Evolutionary conservation across 2,113 vertebrate species (phyloP).

Genomic region (Esox niger): DNA sequence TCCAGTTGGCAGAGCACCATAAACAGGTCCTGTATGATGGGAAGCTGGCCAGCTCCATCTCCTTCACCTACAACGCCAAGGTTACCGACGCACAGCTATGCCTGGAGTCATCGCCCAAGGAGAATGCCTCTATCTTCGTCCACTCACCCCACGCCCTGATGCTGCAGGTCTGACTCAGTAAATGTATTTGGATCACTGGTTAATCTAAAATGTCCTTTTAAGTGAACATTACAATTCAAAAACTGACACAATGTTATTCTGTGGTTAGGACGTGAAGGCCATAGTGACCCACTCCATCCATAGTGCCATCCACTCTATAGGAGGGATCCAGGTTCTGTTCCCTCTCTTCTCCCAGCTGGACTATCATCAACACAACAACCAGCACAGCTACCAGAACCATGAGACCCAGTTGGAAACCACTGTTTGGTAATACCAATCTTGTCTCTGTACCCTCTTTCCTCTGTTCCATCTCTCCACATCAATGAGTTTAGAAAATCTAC

Average conservation of each 20-base stretch:
- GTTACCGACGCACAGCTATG: constrained; percentile 97
- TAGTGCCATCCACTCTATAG: constrained; percentile 98
- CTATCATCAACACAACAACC: constrained; percentile 93
- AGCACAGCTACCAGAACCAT: constrained; percentile 35
- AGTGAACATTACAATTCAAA: too few species aligned
- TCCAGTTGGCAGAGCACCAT: constrained; percentile 97
- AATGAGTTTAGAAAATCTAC: constrained; percentile 77
- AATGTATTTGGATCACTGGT: background rate
- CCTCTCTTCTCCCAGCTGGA: constrained; percentile 97
- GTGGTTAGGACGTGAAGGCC: constrained; percentile 93
- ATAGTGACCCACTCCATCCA: constrained; percentile 99
- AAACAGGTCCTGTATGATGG: constrained; percentile 97
- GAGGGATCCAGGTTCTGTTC: constrained; percentile 98
- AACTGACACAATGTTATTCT: background rate
- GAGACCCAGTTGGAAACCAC: constrained; percentile 94
- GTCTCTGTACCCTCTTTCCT: constrained; percentile 85
- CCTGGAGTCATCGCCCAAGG: constrained; percentile 96
- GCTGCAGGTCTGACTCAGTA: constrained; percentile 85
- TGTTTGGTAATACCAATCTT: constrained; percentile 77
- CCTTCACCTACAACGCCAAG: constrained; percentile 98
- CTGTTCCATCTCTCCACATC: constrained; percentile 92
- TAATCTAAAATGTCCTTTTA: too few species aligned
- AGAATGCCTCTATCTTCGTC: constrained; percentile 97
- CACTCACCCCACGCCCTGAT: constrained; percentile 97
- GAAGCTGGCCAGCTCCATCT: constrained; percentile 95